Conservation (phyloP, 2,888 invertebrate species). For the Macrosoma leucophasiata region DNA sequence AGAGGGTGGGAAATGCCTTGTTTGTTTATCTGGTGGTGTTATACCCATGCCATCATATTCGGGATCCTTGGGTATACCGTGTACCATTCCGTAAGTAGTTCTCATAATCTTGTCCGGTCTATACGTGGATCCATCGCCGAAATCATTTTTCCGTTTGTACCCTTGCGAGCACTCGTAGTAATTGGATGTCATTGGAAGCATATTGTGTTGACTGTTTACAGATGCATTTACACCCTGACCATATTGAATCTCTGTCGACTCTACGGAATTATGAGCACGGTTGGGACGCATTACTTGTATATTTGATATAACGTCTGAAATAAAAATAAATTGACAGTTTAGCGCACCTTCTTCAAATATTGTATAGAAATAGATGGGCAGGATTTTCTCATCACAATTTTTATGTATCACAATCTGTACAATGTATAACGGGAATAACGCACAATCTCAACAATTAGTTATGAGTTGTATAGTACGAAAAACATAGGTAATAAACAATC, state of each 20-base stretch:
- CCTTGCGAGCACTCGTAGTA: slow-evolving; percentile 55
- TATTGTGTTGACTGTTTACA: slow-evolving; percentile 41
- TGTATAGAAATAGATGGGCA: too few relatives aligned
- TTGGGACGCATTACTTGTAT: slow-evolving; percentile 53
- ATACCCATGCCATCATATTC: slow-evolving; percentile 47
- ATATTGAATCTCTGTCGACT: slow-evolving; percentile 61
- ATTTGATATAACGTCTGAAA: slow-evolving; percentile 58
- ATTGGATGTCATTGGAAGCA: slow-evolving; percentile 49
- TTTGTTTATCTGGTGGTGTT: slow-evolving; percentile 44
- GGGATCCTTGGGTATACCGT: slow-evolving; percentile 42
- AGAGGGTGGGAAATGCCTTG: slow-evolving; percentile 46
- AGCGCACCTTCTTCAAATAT: too few relatives aligned
- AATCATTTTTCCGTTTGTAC: slow-evolving; percentile 63
- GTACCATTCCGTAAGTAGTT: slow-evolving; percentile 52
- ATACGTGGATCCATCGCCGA: slow-evolving; percentile 52
- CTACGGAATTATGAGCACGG: slow-evolving; percentile 51
- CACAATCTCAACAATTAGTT: too few relatives aligned
- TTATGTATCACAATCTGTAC: too few relatives aligned
- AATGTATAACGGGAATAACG: too few relatives aligned
- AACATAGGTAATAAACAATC: too few relatives aligned
- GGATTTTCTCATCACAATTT: too few relatives aligned
- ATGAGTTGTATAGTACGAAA: too few relatives aligned
- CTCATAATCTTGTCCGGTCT: slow-evolving; percentile 65
- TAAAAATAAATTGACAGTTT: too few relatives aligned
- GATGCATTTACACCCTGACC: slow-evolving; percentile 44